Evolutionary conservation across 2,888 invertebrate genomes (phyloP).

Genomic region (Heliconius cydno): DNA sequence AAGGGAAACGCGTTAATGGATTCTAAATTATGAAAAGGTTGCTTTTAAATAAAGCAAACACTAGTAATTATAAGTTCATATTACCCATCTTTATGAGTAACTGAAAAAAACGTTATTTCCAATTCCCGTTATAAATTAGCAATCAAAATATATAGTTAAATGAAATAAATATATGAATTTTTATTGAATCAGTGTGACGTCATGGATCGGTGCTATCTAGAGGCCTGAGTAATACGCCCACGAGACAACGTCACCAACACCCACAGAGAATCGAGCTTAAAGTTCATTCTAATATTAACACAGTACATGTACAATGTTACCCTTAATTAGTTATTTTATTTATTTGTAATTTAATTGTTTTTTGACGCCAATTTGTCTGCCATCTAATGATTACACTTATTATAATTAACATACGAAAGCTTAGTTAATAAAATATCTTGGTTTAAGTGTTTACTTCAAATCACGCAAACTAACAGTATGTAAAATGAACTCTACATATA

Average conservation of each 20-base stretch:
- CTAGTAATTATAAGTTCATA: background rate
- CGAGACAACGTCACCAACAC: constrained; percentile 60
- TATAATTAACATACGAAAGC: background rate
- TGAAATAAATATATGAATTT: background rate
- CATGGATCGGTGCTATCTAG: constrained; percentile 50
- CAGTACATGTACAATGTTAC: constrained; percentile 23
- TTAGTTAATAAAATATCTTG: background rate
- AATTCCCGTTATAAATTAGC: background rate
- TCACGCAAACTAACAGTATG: background rate
- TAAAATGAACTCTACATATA: constrained; percentile 13
- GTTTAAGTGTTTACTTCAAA: background rate
- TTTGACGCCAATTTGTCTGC: background rate
- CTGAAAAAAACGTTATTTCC: background rate
- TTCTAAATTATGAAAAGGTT: background rate
- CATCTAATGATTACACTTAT: background rate
- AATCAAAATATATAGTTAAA: background rate
- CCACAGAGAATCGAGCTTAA: constrained; percentile 54
- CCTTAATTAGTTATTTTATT: background rate
- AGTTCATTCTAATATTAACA: constrained; percentile 44
- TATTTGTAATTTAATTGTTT: background rate
- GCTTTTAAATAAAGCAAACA: background rate
- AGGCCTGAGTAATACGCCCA: constrained; percentile 63
- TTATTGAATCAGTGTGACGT: constrained; percentile 38
- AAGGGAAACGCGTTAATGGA: too few relatives aligned
- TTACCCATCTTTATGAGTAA: background rate